Base-by-base conservation (phyloP, 1,140 invertebrate species). In the Drosophila obscura region DNA sequence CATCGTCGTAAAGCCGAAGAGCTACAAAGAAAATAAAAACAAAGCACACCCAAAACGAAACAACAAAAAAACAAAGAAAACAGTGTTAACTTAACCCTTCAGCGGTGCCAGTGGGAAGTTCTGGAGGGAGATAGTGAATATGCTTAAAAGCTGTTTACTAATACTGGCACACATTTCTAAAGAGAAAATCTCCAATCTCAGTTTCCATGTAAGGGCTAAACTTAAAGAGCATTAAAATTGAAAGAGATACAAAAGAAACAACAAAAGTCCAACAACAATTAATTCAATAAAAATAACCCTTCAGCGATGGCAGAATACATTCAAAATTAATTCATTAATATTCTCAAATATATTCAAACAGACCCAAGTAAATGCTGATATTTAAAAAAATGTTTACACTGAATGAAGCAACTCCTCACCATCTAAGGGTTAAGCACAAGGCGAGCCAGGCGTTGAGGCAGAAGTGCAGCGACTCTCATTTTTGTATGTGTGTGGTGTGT, bases 381-480 rank as follows among this genome's bases (percentile, higher is more conserved):
- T 24, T 4, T 24, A 31, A 3, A 31, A 9, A 2, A 31, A 9
- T 9, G 9, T 3, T 8, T 3, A 9, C 2, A 24, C 22, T 4
- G 22, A 24, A 24, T 24, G 2, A 24, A 24, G 22, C 22, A 24
- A 28, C 6, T 6, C 28, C 28, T 28, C 28, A 28, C 31, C 31
- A 31, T 9, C 31, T 9, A 58, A 48, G 66, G 73, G 78, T 77
- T 81, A 80, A 76, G 44, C 28, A 15, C 8, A 72, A 58, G 68
- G 60, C 31, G 48, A 24, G 41, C 31, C 31, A 35, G 52, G 24
- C 13, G 39, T 48, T 39, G 53, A 71, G 58, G 71, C 77, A 73
- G 75, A 39, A 79, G 76, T 79, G 77, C 77, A 77, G 52, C 46
- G 56, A 69, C 69, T 71, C 56, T 50, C 5, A 48, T 24, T 35